Conservation (phyloP, 1,140 invertebrate species). For the Philopotamus ludificatus region DNA sequence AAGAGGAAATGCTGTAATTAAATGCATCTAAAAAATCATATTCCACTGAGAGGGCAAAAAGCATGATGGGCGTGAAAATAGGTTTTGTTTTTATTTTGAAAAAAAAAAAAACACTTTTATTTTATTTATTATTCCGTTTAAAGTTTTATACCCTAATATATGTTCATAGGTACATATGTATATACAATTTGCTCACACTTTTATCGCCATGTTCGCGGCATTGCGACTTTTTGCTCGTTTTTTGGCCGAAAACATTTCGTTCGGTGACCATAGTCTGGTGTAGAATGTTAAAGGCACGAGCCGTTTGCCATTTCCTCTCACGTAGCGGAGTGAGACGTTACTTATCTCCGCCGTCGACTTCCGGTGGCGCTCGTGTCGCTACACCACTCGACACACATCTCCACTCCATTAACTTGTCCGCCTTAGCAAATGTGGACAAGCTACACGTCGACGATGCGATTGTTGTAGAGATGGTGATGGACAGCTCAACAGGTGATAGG, state of each 20-base stretch:
- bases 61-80: no score
- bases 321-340: constrained; percentile 29
- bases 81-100: no score
- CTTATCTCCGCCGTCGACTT: constrained; percentile 26
- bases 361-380: not conserved
- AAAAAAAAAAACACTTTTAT: no score
- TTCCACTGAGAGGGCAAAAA: no score
- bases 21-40: no score
- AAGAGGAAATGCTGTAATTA: no score
- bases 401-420: not conserved
- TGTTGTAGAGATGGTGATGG: not conserved
- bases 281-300: not conserved
- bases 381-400: not conserved
- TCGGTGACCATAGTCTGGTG: not conserved
- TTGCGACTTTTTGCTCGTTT: not conserved
- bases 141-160: no score
- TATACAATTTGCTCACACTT: no score
- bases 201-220: no score
- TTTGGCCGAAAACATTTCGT: not conserved
- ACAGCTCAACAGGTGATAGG: no score
- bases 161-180: no score
- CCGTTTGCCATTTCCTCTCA: constrained; percentile 31
- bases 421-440: not conserved
- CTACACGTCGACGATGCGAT: not conserved
- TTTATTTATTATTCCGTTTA: no score